A percentile compares a stretch with the other conserved stretches of the same genome.
Evolutionary conservation across 2,113 vertebrate species (phyloP).

Genomic region (Chloroceryle aenea): DNA sequence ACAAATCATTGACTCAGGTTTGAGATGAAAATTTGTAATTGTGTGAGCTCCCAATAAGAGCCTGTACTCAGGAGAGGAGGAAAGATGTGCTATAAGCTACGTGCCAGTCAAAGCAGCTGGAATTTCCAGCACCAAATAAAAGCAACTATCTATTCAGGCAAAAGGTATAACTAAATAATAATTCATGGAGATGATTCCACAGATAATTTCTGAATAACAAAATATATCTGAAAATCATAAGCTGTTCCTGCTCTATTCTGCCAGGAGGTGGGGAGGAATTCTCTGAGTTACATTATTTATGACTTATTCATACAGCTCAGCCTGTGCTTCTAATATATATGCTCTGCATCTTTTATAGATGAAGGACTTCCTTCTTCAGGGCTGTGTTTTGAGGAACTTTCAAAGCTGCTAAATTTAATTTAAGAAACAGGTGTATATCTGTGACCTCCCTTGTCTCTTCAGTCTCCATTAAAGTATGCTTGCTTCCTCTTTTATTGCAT

Average conservation of each 20-base stretch:
- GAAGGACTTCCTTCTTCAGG: constrained; percentile 21
- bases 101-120: not conserved
- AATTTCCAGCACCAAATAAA: not conserved
- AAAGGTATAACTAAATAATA: constrained; percentile 10
- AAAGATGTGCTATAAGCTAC: not conserved
- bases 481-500: not conserved
- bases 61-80: not conserved
- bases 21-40: not conserved
- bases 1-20: not conserved
- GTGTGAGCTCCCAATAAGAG: not conserved
- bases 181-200: constrained; percentile 7
- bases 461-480: not conserved
- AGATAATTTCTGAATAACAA: constrained; percentile 46
- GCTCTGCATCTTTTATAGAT: not conserved
- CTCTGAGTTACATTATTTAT: constrained; percentile 1
- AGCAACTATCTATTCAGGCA: not conserved
- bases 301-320: constrained; percentile 7
- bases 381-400: not conserved
- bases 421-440: not conserved
- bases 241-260: not conserved
- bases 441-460: not conserved
- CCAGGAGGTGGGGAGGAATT: not conserved
- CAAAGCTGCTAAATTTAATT: constrained; percentile 10
- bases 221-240: constrained; percentile 29
- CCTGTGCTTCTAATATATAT: not conserved